phyloP scores from a whole-genome alignment of 1,140 invertebrate species.

The Drosophila oshimai region DNA sequence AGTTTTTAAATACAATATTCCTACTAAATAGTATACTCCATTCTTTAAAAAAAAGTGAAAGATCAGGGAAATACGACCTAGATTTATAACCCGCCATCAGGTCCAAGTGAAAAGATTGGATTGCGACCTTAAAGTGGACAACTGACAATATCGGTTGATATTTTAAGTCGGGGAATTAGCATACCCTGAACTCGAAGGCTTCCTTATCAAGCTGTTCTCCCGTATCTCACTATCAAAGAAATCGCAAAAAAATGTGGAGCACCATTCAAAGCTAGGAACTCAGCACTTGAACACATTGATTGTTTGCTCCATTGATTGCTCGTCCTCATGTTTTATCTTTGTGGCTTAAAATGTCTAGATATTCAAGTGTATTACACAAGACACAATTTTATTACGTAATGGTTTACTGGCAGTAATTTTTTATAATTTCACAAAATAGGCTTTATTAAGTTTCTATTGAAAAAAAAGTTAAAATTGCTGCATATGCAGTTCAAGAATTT shows the following conservation, averaged over 20 bases:
- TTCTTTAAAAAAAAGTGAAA: not conserved
- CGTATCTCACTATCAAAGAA: conserved; percentile 53
- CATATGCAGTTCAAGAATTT: too few species aligned
- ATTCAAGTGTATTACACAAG: not conserved
- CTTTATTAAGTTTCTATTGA: too few species aligned
- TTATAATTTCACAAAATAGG: too few species aligned
- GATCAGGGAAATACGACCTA: too few species aligned
- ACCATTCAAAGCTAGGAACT: conserved; percentile 16
- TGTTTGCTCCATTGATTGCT: too few species aligned
- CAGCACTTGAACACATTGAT: conserved; percentile 8
- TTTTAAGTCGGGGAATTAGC: conserved; percentile 21
- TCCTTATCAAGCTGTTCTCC: conserved; percentile 11
- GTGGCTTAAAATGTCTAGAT: not conserved
- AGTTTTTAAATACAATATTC: too few species aligned
- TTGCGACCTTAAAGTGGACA: not conserved
- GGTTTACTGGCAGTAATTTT: too few species aligned
- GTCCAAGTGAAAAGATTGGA: not conserved
- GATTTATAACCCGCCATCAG: conserved; percentile 8
- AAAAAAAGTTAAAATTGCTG: too few species aligned
- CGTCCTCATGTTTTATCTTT: not conserved
- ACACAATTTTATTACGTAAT: not conserved
- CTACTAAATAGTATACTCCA: too few species aligned
- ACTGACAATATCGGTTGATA: conserved; percentile 24
- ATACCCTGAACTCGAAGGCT: not conserved
- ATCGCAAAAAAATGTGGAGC: conserved; percentile 1